These are phyloP conservation scores for Macrotis lagotis DNA, from an alignment of 2,113 vertebrate genomes.

Conservation along the genomic window DNA sequence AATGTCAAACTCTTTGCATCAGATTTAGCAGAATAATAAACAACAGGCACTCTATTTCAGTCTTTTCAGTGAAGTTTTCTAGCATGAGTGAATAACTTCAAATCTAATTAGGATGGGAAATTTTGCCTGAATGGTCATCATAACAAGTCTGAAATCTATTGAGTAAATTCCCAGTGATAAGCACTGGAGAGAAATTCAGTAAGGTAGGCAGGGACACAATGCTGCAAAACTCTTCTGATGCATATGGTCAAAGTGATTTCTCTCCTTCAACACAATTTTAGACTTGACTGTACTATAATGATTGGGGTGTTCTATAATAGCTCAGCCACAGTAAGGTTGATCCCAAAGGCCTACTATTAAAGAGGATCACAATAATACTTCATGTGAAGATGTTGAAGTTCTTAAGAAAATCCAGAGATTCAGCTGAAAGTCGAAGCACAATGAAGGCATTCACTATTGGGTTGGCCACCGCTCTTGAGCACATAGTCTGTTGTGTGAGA, in stretches of 20 bases:
- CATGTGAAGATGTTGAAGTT: not conserved
- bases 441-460: not conserved
- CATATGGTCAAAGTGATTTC: not conserved
- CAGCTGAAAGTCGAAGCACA: not conserved
- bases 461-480: not conserved
- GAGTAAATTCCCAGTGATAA: constrained; percentile 53
- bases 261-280: not conserved
- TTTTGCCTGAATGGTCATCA: constrained; percentile 59
- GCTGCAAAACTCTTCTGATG: not conserved
- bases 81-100: constrained; percentile 62
- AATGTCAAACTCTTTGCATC: constrained; percentile 13
- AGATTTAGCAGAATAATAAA: constrained; percentile 54
- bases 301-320: not conserved
- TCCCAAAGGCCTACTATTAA: not conserved
- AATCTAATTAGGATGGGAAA: constrained; percentile 70
- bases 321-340: not conserved
- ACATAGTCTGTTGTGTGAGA: not conserved
- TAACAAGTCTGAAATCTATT: constrained; percentile 60
- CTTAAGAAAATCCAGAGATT: not conserved
- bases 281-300: not conserved
- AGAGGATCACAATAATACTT: not conserved
- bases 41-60: constrained; percentile 18
- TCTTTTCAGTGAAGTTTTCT: constrained; percentile 46
- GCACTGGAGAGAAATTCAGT: constrained; percentile 19
- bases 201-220: constrained; percentile 1